Evolutionary conservation across 2,888 invertebrate species (phyloP), one percentile per base, ranked within the genome.

Genomic region (Heteromyza rotundicornis): DNA sequence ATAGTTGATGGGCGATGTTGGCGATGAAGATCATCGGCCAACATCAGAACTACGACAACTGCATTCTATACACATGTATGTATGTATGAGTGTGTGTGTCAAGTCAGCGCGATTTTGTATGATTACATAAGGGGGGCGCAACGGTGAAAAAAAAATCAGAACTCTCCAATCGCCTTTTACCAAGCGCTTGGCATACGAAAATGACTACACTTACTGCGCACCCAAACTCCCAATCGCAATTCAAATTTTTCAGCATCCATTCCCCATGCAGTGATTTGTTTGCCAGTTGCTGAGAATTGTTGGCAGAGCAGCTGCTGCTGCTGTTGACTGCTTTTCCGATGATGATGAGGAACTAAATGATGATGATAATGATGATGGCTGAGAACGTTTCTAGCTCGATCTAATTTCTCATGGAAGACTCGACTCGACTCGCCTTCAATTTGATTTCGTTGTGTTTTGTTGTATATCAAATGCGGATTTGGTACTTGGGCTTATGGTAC

Each of bases 371-470:
- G 65, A 70, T 61, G 27, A 44, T 53, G 47, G 40, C 16, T 40
- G 40, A 7, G 8, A n/a, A 40, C 40, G 40, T 32, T 32, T 61
- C 64, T 67, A 68, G 65, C 64, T 72, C 71, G 76, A 75, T 77
- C 75, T 77, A 77, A 76, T 75, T 77, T 77, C 77, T 77, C 77
- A 77, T 77, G 74, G 67, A 66, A 73, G 65, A 71, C 73, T 75
- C n/a, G n/a, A n/a, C n/a, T n/a, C n/a, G n/a, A n/a, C n/a, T n/a
- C n/a, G n/a, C n/a, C 77, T 74, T 74, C 77, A 71, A 76, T 76
- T 75, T 74, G 72, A 74, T 75, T 17, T 22, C 22, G 20, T 22
- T 22, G 22, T 5, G 7, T 16, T 17, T 3, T 14, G 19, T 5
- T 19, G 49, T 22, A 49, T n/a, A 49, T 40, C 62, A 24, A 62